Base-by-base conservation (phyloP, 2,797 vertebrate species). In the Scarus forsteni region DNA sequence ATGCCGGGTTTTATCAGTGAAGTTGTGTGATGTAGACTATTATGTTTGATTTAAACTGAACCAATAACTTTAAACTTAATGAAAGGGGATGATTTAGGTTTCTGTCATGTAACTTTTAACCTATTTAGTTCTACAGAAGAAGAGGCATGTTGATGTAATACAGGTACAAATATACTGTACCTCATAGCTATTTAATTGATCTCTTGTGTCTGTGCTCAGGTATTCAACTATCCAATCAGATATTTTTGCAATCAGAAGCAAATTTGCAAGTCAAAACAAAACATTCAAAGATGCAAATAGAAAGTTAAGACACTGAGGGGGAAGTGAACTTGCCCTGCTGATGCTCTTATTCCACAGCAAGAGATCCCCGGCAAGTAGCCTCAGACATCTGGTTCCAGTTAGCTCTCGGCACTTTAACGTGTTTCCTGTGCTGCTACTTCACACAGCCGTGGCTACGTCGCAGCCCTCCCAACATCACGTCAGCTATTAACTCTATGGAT, bases 351-450 rank as follows among this genome's bases (percentile, higher is more conserved):
- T 95, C 94, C 93, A 92, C 86, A 80, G 88, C 80, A 91, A 95
- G 93, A 94, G 93, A 93, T 91, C 93, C 93, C 91, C 91, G 86
- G 86, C 85, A 68, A 85, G 85, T 88, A 90, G 92, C 90, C 90
- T 90, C 90, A 92, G 80, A 93, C 94, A 95, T 95, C 93, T 95
- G 94, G 87, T 94, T 94, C 89, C 91, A 94, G 90, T 95, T 95
- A 94, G 82, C 85, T 88, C 73, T 86, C 75, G 81, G 87, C 73
- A 75, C 87, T 85, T 86, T 95, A 94, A 95, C 94, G 94, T 88
- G 92, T 90, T 95, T 95, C 94, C 94, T 94, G 94, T 92, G 85
- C 88, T 85, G 85, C 84, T 80, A 83, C 90, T 89, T 77, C 87
- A 89, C 85, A 63, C 84, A 83, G 83, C 87, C 87, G 76, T 66